A percentile compares a stretch with the other conserved stretches of the same genome.
These are phyloP conservation scores for Lutraria lutraria DNA, from an alignment of 2,888 invertebrate species.

Conservation along the genomic window DNA sequence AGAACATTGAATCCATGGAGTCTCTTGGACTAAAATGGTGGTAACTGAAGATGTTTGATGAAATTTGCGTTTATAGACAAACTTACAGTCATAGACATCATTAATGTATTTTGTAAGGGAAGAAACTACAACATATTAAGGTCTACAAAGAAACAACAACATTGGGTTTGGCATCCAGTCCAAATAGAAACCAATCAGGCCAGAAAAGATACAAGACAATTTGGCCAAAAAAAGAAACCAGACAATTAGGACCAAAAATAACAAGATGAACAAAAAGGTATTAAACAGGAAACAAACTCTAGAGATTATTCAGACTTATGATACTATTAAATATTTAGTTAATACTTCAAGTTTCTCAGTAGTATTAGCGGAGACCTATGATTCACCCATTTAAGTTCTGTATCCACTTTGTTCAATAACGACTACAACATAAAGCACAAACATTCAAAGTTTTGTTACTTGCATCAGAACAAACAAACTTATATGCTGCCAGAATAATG, in stretches of 20 bases:
- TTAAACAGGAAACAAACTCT: no score
- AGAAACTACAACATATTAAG: not conserved
- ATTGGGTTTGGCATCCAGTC: no score
- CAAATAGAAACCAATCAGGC: no score
- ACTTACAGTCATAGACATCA: not conserved
- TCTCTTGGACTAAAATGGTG: not conserved
- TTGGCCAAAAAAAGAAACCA: no score
- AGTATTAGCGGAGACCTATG: no score
- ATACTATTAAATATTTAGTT: no score
- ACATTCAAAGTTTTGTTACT: not conserved
- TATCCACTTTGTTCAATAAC: conserved; percentile 11
- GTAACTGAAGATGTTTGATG: not conserved
- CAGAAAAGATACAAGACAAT: no score
- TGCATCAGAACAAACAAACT: not conserved
- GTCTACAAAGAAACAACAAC: not conserved
- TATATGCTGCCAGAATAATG: not conserved
- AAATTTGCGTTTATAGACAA: not conserved
- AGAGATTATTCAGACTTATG: no score
- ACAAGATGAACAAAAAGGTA: no score
- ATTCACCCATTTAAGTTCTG: not conserved
- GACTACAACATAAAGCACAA: not conserved
- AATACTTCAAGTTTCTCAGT: no score
- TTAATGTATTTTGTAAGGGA: not conserved
- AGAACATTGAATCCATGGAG: not conserved
- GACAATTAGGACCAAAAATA: no score